phyloP scores from a whole-genome alignment of 2,888 invertebrate genomes.

The Sylvicola fuscatus region DNA sequence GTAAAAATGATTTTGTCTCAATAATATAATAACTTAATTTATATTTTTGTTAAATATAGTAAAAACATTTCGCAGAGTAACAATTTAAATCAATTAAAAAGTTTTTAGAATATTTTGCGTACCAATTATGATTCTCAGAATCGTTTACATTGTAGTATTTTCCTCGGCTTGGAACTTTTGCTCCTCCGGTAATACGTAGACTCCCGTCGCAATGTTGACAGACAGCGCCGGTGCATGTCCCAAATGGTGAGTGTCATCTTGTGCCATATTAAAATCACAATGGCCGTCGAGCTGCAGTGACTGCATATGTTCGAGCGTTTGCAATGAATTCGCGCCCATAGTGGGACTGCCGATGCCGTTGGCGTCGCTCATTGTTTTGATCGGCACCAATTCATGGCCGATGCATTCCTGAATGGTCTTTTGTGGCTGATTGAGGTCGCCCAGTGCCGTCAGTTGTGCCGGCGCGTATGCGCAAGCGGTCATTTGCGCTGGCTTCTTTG shows the following conservation, averaged over 20 bases:
- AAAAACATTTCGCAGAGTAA: too few species aligned
- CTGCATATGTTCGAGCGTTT: slow-evolving; percentile 4
- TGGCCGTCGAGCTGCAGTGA: too few species aligned
- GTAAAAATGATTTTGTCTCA: too few species aligned
- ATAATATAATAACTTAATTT: too few species aligned
- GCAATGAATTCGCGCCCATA: slow-evolving; percentile 8
- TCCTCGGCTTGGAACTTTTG: slow-evolving; percentile 32
- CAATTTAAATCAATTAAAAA: too few species aligned
- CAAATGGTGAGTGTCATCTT: slow-evolving; percentile 7
- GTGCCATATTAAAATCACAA: slow-evolving; percentile 6
- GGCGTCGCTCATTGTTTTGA: slow-evolving; percentile 15
- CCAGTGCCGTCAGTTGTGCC: slow-evolving; percentile 13
- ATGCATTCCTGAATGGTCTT: slow-evolving; percentile 1
- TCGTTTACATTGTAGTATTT: slow-evolving; percentile 21
- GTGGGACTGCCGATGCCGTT: slow-evolving; percentile 10
- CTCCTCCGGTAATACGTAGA: slow-evolving; percentile 33
- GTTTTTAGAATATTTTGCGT: too few species aligned
- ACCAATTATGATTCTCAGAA: too few species aligned
- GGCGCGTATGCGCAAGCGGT: slow-evolving; percentile 23
- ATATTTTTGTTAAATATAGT: too few species aligned
- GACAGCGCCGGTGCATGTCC: slow-evolving; percentile 4
- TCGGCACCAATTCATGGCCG: slow-evolving; percentile 24
- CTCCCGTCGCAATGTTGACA: slow-evolving; percentile 25
- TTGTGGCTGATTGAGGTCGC: too few species aligned
- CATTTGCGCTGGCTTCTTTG: slow-evolving; percentile 15